These are phyloP conservation scores for Atrina japonica DNA, from an alignment of 2,888 invertebrate genomes.

Conservation along the genomic window DNA sequence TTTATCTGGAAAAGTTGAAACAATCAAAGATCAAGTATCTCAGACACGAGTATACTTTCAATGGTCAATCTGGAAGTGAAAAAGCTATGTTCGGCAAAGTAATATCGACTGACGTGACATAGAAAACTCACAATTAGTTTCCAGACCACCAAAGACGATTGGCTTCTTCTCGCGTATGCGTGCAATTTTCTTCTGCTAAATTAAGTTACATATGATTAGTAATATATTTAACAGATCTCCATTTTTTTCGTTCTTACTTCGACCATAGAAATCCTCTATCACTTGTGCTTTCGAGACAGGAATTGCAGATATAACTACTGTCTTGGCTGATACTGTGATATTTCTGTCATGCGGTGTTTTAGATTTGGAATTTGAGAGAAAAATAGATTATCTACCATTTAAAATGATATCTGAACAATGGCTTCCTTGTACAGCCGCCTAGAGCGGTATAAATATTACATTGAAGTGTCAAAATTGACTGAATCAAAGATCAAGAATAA, in stretches of 20 bases:
- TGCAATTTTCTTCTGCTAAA: slow-evolving; percentile 17
- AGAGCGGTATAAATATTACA: slow-evolving; percentile 15
- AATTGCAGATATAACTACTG: too few species aligned
- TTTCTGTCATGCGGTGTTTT: background rate
- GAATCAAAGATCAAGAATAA: background rate
- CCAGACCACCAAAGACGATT: slow-evolving; percentile 21
- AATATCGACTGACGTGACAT: slow-evolving; percentile 17
- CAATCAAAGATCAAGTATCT: too few species aligned
- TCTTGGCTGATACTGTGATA: slow-evolving; percentile 1
- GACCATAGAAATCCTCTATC: too few species aligned
- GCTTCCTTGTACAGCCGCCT: background rate
- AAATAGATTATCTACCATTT: too few species aligned
- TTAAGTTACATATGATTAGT: slow-evolving; percentile 32
- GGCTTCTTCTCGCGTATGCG: slow-evolving; percentile 11
- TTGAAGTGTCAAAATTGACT: slow-evolving; percentile 22
- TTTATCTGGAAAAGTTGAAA: too few species aligned
- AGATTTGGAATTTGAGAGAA: too few species aligned
- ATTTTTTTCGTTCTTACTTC: background rate
- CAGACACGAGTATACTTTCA: background rate
- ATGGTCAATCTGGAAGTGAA: slow-evolving; percentile 1
- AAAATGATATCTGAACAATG: background rate
- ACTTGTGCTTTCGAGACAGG: too few species aligned
- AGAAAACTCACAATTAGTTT: slow-evolving; percentile 11
- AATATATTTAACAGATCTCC: slow-evolving; percentile 28
- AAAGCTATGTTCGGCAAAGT: background rate